A percentile compares a stretch with the other conserved stretches of the same genome.
phyloP scores from a whole-genome alignment of 2,888 invertebrate genomes.

The Pheosia gnoma region DNA sequence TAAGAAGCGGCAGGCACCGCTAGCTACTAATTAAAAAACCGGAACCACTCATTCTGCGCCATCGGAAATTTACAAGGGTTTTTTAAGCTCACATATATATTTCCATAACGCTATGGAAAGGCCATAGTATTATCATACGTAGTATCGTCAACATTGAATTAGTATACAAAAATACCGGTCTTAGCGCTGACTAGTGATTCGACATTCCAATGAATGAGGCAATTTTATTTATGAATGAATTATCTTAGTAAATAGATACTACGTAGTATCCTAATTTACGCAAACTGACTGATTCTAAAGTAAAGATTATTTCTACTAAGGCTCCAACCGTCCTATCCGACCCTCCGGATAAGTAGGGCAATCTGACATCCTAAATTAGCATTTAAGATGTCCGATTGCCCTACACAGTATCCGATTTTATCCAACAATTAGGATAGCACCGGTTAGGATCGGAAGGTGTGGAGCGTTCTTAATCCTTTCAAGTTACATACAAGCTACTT shows the following conservation, averaged over 20 bases:
- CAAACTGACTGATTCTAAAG: not conserved
- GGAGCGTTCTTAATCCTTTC: too few species aligned
- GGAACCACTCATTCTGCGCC: not conserved
- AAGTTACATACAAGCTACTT: too few species aligned
- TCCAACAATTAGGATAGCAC: too few species aligned
- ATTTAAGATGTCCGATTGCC: too few species aligned
- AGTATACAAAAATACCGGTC: not conserved
- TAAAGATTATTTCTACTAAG: too few species aligned
- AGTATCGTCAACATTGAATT: not conserved
- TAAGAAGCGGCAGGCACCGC: too few species aligned
- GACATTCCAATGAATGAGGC: conserved; percentile 5
- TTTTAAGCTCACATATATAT: not conserved
- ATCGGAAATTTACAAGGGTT: not conserved
- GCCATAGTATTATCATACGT: not conserved
- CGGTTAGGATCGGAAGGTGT: too few species aligned
- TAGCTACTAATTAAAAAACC: not conserved
- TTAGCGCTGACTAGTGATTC: not conserved
- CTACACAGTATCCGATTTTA: too few species aligned
- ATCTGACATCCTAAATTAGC: too few species aligned
- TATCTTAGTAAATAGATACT: not conserved
- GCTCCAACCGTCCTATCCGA: too few species aligned
- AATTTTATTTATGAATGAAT: conserved; percentile 2
- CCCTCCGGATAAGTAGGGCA: too few species aligned
- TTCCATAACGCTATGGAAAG: too few species aligned
- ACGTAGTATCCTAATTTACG: not conserved